Evolutionary conservation across 2,113 vertebrate species (phyloP).

Genomic region (Polyodon spathula): DNA sequence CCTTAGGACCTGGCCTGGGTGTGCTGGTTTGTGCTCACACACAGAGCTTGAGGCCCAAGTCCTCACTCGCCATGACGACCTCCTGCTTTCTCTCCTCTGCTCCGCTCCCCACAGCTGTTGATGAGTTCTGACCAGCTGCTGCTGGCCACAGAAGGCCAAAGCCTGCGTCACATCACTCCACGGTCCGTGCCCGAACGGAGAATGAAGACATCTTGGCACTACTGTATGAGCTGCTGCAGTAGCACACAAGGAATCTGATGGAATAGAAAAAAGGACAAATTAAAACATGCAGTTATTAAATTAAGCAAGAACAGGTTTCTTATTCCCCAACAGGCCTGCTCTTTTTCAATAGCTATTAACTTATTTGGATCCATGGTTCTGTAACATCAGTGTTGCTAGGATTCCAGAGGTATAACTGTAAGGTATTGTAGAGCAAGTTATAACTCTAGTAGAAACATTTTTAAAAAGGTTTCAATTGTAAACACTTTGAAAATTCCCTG

Average conservation of each 20-base stretch:
- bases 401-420: no score
- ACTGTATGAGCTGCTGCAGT: slow-evolving; percentile 43
- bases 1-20: slow-evolving; percentile 45
- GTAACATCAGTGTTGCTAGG: no score
- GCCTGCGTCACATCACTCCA: slow-evolving; percentile 26
- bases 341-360: neutral
- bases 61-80: slow-evolving; percentile 36
- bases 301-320: neutral
- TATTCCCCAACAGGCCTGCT: neutral
- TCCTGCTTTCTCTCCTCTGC: slow-evolving; percentile 39
- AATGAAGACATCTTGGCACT: slow-evolving; percentile 62
- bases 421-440: no score
- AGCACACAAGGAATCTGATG: slow-evolving; percentile 52
- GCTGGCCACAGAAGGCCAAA: slow-evolving; percentile 26
- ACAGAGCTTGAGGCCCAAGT: slow-evolving; percentile 37
- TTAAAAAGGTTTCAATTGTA: no score
- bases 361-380: neutral
- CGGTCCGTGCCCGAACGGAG: slow-evolving; percentile 39
- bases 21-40: slow-evolving; percentile 34
- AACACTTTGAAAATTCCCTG: no score
- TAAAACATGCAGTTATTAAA: neutral
- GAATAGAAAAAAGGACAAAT: slow-evolving; percentile 21
- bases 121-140: slow-evolving; percentile 32
- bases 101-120: slow-evolving; percentile 38
- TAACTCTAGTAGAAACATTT: no score